Conservation (phyloP, 1,140 invertebrate genomes). For the Battus philenor region DNA sequence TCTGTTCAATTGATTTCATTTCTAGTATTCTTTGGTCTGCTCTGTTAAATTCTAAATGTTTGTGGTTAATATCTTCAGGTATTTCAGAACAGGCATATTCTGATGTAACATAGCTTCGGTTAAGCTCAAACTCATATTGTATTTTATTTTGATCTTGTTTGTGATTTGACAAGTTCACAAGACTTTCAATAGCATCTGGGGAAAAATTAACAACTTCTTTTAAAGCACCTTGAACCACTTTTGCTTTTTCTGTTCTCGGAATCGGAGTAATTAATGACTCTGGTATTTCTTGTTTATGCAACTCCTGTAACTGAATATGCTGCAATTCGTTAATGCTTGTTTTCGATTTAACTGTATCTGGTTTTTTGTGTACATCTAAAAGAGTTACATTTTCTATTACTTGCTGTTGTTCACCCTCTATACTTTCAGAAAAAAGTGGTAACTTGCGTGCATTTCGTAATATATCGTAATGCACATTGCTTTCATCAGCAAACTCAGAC, state of each 20-base stretch:
- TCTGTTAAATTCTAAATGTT: constrained; percentile 23
- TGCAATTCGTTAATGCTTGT: constrained; percentile 9
- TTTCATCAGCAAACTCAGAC: constrained; percentile 20
- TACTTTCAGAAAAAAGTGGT: constrained; percentile 28
- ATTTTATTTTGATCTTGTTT: constrained; percentile 21
- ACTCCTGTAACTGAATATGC: constrained; percentile 1
- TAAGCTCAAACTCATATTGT: constrained; percentile 30
- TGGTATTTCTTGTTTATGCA: neutral
- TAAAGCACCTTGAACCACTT: constrained; percentile 1
- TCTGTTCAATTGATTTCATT: constrained; percentile 41
- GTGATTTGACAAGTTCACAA: constrained; percentile 21
- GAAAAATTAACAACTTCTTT: constrained; percentile 32
- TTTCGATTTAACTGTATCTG: neutral
- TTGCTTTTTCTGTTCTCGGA: neutral
- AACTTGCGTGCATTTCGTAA: constrained; percentile 28
- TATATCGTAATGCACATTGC: constrained; percentile 19
- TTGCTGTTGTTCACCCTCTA: constrained; percentile 36
- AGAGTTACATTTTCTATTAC: constrained; percentile 28
- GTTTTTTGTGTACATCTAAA: constrained; percentile 1
- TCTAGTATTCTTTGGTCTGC: constrained; percentile 37
- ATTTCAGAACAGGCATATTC: constrained; percentile 25
- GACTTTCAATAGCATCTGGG: constrained; percentile 44
- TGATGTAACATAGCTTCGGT: constrained; percentile 39
- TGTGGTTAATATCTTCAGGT: constrained; percentile 27
- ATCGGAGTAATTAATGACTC: neutral